Conservation (phyloP, 2,888 invertebrate genomes). For the Lagria hirta region DNA sequence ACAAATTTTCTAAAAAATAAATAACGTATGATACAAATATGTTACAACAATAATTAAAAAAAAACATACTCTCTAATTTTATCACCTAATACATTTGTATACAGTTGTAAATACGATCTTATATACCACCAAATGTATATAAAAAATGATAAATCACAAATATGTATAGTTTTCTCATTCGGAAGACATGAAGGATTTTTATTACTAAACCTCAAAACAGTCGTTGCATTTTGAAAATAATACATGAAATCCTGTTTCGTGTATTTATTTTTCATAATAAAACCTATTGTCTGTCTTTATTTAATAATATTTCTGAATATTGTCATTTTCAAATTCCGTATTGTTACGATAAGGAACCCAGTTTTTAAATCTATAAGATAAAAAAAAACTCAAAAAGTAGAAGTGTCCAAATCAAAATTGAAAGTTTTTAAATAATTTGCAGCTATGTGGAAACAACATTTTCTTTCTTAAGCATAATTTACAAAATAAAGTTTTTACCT, state of each 20-base stretch:
- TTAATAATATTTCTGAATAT: conserved; percentile 21
- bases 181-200: conserved; percentile 44
- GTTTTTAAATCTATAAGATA: too few species aligned
- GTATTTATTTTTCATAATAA: conserved; percentile 21
- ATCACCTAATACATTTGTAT: conserved; percentile 26
- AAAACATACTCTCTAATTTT: conserved; percentile 13
- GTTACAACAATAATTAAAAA: conserved; percentile 23
- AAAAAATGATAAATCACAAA: conserved; percentile 33
- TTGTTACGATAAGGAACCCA: too few species aligned
- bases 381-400: too few species aligned
- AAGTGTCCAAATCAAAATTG: too few species aligned
- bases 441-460: too few species aligned
- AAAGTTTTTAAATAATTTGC: too few species aligned
- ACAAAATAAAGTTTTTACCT: too few species aligned
- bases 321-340: conserved; percentile 28
- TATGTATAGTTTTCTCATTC: conserved; percentile 38
- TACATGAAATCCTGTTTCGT: conserved; percentile 9
- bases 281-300: conserved; percentile 28
- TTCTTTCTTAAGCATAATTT: too few species aligned
- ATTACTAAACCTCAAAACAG: conserved; percentile 28
- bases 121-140: conserved; percentile 28
- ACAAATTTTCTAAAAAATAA: conserved; percentile 19
- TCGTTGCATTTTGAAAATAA: conserved; percentile 28
- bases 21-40: conserved; percentile 18
- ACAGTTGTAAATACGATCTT: conserved; percentile 28